Conservation (phyloP, 2,797 vertebrate genomes). For the Catostomus latipinnis region DNA sequence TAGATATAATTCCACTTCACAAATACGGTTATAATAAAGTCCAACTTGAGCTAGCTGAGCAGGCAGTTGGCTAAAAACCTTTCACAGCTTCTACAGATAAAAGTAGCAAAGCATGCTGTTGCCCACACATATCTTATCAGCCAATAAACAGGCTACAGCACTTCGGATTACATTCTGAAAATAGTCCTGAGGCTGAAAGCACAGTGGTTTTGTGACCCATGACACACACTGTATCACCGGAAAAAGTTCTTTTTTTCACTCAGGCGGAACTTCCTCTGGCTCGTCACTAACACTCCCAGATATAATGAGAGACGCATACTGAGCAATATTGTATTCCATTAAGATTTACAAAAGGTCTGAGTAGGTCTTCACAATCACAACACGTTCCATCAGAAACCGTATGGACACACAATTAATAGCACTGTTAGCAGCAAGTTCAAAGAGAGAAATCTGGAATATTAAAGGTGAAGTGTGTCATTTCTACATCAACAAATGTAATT, state of each 20-base stretch:
- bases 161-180: constrained; percentile 13
- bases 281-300: not conserved
- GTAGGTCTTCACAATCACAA: not conserved
- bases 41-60: not conserved
- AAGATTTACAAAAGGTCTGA: not conserved
- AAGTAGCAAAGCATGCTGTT: constrained; percentile 16
- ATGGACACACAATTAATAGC: too few relatives aligned
- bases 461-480: too few relatives aligned
- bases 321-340: not conserved
- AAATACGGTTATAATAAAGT: not conserved
- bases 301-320: not conserved
- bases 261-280: constrained; percentile 23
- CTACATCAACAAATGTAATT: too few relatives aligned
- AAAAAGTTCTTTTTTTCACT: constrained; percentile 1
- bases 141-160: constrained; percentile 41
- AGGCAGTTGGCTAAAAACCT: too few relatives aligned
- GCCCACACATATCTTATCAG: constrained; percentile 31
- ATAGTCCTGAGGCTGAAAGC: constrained; percentile 18
- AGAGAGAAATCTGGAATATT: too few relatives aligned
- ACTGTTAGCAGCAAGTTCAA: too few relatives aligned
- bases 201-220: constrained; percentile 29
- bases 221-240: constrained; percentile 28
- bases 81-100: constrained; percentile 10
- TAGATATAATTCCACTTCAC: not conserved
- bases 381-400: not conserved